Conservation (phyloP, 2,797 vertebrate genomes). For the Cacajao melanocephalus region DNA sequence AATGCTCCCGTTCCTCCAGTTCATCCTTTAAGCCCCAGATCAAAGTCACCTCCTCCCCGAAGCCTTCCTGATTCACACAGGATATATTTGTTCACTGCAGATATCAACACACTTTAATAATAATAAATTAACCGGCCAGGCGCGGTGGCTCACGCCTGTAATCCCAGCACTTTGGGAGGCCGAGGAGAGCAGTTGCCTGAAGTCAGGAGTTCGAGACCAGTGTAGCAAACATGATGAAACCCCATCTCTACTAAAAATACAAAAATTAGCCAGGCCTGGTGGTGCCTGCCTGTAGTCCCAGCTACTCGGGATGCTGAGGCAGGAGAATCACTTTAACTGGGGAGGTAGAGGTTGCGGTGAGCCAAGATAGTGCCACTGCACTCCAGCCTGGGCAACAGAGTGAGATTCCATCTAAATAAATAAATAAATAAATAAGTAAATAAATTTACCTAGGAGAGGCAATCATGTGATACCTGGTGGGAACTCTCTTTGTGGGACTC, state of each 20-base stretch:
- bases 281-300: background rate
- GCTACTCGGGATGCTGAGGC: background rate
- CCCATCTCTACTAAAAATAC: background rate
- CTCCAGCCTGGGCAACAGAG: background rate
- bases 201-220: background rate
- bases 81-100: background rate
- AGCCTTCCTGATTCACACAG: background rate
- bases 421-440: background rate
- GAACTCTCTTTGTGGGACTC: background rate
- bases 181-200: background rate
- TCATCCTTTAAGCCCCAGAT: background rate
- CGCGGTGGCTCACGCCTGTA: background rate
- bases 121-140: background rate
- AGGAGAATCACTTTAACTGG: background rate
- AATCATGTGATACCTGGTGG: background rate
- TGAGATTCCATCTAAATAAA: background rate
- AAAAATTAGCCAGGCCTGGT: background rate
- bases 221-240: background rate
- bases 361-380: background rate
- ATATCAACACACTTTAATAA: background rate
- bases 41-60: background rate
- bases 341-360: background rate
- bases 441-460: background rate
- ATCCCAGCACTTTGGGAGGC: background rate
- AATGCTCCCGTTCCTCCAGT: background rate